phyloP scores from a whole-genome alignment of 1,140 invertebrate genomes.

The Lepidostoma basale region DNA sequence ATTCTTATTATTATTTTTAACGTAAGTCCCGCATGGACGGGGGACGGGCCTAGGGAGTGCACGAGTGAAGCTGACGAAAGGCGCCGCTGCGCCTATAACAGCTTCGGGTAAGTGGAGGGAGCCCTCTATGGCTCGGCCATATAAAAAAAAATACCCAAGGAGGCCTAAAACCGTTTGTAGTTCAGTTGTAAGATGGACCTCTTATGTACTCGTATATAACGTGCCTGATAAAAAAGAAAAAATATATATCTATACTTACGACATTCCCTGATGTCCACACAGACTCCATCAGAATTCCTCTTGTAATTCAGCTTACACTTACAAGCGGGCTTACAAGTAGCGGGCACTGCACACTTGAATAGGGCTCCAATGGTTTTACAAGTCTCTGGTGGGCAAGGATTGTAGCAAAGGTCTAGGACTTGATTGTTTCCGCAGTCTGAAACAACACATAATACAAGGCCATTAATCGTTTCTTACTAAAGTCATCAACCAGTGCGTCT shows the following conservation, averaged over 20 bases:
- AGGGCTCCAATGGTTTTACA: conserved; percentile 29
- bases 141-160: not conserved
- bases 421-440: conserved; percentile 34
- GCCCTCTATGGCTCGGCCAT: too few species aligned
- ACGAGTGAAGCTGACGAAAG: too few species aligned
- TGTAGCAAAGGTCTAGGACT: conserved; percentile 29
- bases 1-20: too few species aligned
- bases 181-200: not conserved
- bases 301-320: conserved; percentile 37
- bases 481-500: not conserved
- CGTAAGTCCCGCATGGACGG: too few species aligned
- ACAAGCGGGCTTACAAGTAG: conserved; percentile 33
- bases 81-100: too few species aligned
- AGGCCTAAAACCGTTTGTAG: not conserved
- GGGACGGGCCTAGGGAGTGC: too few species aligned
- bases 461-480: not conserved
- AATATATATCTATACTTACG: too few species aligned
- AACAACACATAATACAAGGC: not conserved
- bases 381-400: conserved; percentile 37
- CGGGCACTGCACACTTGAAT: conserved; percentile 29
- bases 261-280: conserved; percentile 34
- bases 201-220: not conserved
- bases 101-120: too few species aligned
- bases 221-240: not conserved
- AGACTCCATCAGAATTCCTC: conserved; percentile 32